Evolutionary conservation across 2,888 invertebrate genomes (phyloP).

Genomic region (Andrena trimmerana): DNA sequence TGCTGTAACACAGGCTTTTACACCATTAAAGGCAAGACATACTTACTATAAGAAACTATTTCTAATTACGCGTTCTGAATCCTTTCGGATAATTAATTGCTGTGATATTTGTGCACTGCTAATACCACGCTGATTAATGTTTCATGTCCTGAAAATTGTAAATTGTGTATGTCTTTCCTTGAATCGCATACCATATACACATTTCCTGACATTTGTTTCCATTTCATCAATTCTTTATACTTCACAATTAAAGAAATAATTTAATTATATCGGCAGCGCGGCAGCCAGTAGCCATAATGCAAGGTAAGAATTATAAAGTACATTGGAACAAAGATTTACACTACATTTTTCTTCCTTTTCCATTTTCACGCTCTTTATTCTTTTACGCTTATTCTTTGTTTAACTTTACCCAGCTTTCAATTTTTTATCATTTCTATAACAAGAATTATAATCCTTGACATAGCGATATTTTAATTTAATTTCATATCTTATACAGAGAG

Average conservation of each 20-base stretch:
- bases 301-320: conserved; percentile 85
- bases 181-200: conserved; percentile 62
- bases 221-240: conserved; percentile 71
- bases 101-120: conserved; percentile 18
- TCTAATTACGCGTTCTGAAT: not conserved
- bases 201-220: conserved; percentile 69
- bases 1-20: conserved; percentile 42
- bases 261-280: conserved; percentile 86
- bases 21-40: conserved; percentile 70
- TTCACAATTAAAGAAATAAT: conserved; percentile 84
- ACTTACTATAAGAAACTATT: conserved; percentile 28
- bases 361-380: conserved; percentile 78
- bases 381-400: conserved; percentile 68
- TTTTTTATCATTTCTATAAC: conserved; percentile 42
- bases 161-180: conserved; percentile 68
- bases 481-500: conserved; percentile 17
- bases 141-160: not conserved
- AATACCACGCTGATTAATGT: not conserved
- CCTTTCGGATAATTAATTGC: conserved; percentile 11
- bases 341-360: conserved; percentile 81
- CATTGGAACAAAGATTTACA: conserved; percentile 84
- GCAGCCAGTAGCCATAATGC: conserved; percentile 85
- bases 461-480: conserved; percentile 31
- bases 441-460: conserved; percentile 35
- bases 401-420: conserved; percentile 55